Conservation (phyloP, 64 coral and sea anemone species). For the Pocillopora damicornis region DNA sequence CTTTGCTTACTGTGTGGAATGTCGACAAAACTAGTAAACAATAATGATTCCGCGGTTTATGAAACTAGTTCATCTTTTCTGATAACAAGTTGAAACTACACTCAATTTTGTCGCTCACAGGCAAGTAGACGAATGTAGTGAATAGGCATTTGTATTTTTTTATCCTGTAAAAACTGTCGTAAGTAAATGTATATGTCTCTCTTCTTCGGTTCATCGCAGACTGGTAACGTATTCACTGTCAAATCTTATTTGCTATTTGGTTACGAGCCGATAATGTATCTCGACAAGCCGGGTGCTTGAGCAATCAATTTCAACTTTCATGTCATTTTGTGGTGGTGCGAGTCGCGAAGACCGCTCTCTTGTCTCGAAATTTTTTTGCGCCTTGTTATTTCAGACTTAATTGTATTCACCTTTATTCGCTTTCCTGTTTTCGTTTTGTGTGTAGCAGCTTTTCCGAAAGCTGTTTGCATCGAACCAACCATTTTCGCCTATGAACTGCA, state of each 20-base stretch:
- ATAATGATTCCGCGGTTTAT: conserved; percentile 7
- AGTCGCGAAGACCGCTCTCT: conserved; percentile 16
- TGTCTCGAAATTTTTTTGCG: background rate
- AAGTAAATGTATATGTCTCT: conserved; percentile 27
- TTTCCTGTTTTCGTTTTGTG: conserved; percentile 11
- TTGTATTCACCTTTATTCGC: background rate
- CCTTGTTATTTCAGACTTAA: background rate
- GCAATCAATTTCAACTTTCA: conserved; percentile 27
- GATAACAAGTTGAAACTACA: background rate
- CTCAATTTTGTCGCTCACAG: background rate
- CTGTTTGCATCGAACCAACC: background rate
- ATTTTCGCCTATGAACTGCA: background rate
- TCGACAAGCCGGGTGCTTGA: conserved; percentile 46
- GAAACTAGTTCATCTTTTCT: background rate
- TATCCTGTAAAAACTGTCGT: conserved; percentile 6
- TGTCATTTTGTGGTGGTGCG: background rate
- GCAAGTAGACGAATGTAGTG: background rate
- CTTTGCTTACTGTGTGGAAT: conserved; percentile 20
- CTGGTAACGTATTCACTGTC: conserved; percentile 31
- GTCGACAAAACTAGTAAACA: background rate
- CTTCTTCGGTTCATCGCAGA: conserved; percentile 1
- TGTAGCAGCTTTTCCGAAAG: background rate
- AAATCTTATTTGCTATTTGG: conserved; percentile 44
- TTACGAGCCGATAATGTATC: conserved; percentile 46
- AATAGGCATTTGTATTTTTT: conserved; percentile 11